A percentile compares a stretch with the other conserved stretches of the same genome.
Evolutionary conservation across 2,888 invertebrate genomes (phyloP).

Genomic region (Eupithecia subumbrata): DNA sequence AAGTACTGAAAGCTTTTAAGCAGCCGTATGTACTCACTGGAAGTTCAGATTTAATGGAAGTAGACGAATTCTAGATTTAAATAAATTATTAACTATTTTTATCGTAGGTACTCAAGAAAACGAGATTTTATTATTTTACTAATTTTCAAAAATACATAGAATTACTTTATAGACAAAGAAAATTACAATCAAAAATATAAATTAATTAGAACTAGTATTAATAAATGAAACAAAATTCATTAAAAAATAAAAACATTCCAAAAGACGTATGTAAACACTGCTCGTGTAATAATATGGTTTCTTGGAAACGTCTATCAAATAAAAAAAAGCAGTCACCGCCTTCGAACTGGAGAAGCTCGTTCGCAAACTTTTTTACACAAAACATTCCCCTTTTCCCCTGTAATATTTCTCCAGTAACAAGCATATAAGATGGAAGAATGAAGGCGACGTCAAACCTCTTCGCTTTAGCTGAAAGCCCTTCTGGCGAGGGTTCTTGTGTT

Average conservation of each 20-base stretch:
- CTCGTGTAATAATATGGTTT: no score
- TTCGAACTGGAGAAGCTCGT: neutral
- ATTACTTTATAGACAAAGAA: no score
- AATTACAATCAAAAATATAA: no score
- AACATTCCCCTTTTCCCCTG: conserved; percentile 3
- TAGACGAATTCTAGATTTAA: neutral
- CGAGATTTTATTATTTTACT: neutral
- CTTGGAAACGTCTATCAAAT: neutral
- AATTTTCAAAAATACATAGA: no score
- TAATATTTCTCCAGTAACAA: conserved; percentile 28
- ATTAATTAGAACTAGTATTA: no score
- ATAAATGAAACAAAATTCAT: no score
- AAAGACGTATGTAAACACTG: no score
- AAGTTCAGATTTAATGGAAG: neutral
- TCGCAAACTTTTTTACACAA: conserved; percentile 8
- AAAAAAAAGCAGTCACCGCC: neutral
- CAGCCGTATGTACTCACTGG: neutral
- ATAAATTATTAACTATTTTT: neutral
- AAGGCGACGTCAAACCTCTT: conserved; percentile 37
- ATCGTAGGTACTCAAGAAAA: neutral
- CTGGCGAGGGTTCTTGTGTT: conserved; percentile 40
- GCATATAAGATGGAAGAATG: conserved; percentile 23
- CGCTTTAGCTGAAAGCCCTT: conserved; percentile 39
- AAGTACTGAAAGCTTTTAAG: neutral
- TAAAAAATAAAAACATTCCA: no score